Evolutionary conservation across 2,888 invertebrate genomes (phyloP), one percentile per base, ranked within the genome.

Genomic region (Ligdia adustata): DNA sequence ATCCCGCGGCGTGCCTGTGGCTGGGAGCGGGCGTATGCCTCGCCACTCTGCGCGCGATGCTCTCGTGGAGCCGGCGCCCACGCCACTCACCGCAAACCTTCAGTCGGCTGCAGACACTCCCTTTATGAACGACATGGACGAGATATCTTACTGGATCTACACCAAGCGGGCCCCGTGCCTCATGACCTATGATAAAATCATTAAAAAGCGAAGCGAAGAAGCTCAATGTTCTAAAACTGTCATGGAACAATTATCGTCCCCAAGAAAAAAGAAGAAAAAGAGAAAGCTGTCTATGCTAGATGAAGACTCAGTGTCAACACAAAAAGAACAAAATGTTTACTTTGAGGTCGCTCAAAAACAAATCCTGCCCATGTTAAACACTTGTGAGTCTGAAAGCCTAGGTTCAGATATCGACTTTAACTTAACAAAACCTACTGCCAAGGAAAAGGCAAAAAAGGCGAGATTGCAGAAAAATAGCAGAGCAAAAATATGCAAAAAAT

Each of bases 101-200:
- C n/a, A n/a, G n/a, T n/a, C n/a, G 52, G 27, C 12, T 20, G 15
- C 22, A 9, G 42, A 49, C 46, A 35, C 33, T 80, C 82, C 82
- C 82, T 82, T 84, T 84, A 84, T 86, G 78, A 86, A 60, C 75
- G 79, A 74, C 54, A 88, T 89, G 84, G 89, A 90, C 54, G 90
- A 90, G 64, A 90, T 91, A 69, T 68, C 81, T 1, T 89, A 79
- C 57, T 91, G 90, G 90, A 75, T 91, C 16, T 74, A 77, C 57
- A 89, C 90, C 1, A 84, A 84, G 54, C 72, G 85, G 64, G 85
- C 90, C 7, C 90, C 91, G 0, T 90, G 90, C 72, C 82, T 90
- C 24, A 78, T 80, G 61, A 79, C 78, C 60, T 84, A 82, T 72
- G 85, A 88, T 32, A 81, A 76, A 62, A 58, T 71, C 22, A 62